Base-by-base conservation (phyloP, 2,797 vertebrate species). In the Australoheros facetus region DNA sequence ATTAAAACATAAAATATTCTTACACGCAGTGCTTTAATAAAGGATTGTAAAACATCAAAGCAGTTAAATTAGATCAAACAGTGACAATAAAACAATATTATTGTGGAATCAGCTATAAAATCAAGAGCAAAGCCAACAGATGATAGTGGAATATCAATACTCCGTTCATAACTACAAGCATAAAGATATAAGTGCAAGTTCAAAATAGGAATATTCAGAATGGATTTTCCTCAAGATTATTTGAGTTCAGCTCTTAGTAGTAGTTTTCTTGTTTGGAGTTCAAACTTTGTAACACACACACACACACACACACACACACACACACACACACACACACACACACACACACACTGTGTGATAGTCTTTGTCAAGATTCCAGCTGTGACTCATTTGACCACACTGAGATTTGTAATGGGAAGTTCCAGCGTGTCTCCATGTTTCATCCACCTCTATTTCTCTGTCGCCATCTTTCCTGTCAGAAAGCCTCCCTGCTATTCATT, bases 391-490 rank as follows among this genome's bases (percentile, higher is more conserved):
- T 42, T 55, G 28, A 64, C 78, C 72, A 70, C 59, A 51, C 4
- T 34, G 23, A 56, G 16, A 69, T 71, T 37, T 54, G 71, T 73
- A 48, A 32, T 37, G 73, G 75, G 78, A 81, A 81, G 42, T 69
- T 72, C 72, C 57, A 37, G 55, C 0, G 1, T 71, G 39, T 53
- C 42, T 32, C 1, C 4, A 23, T 28, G 60, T 57, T 71, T 55
- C 17, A 58, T 74, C 55, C 28, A 54, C 53, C 17, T 64, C 34
- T 48, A 7, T 9, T 34, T 48, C 23, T 13, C 51, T 11, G 3
- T 39, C 48, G 23, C 34, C 19, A n/a, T 57, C 5, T 32, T 55
- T 76, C 34, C 16, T 56, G 56, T 59, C 56, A 73, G 13, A 58
- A 71, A 21, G 13, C 59, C 69, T 39, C 17, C 58, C 2, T 0